Percentiles rank a stretch among this genome's conserved stretches.
Conservation (phyloP, 2,888 invertebrate genomes). For the Parasteatoda lunata region DNA sequence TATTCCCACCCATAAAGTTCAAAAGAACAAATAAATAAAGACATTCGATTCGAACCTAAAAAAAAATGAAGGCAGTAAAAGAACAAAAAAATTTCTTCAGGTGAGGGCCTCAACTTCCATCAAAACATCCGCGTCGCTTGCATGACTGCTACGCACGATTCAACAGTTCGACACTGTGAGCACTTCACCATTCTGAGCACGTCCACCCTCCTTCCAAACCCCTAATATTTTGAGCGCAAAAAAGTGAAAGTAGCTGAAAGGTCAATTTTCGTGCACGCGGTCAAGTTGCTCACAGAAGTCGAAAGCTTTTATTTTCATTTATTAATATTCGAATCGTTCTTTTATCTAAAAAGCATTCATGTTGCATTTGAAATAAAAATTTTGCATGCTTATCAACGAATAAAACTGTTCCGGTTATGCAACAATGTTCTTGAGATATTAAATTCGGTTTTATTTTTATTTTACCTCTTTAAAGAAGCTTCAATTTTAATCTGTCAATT, state of each 20-base stretch:
- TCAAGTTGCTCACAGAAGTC: neutral
- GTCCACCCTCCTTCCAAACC: neutral
- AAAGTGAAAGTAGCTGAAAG: neutral
- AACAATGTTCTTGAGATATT: no score
- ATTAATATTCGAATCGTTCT: no score
- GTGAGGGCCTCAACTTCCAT: neutral
- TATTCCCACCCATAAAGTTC: neutral
- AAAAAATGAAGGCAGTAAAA: neutral
- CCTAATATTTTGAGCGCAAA: neutral
- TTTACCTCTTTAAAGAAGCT: no score
- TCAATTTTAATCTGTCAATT: no score
- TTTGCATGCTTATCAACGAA: no score
- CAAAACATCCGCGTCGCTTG: slow-evolving; percentile 5
- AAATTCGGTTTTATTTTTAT: no score
- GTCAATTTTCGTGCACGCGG: neutral
- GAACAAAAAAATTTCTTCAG: neutral
- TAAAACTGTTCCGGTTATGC: no score
- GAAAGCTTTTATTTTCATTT: no score
- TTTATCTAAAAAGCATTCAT: no score
- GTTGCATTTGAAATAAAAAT: no score
- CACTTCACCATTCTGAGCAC: slow-evolving; percentile 1
- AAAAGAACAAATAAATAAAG: neutral
- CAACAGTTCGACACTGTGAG: neutral
- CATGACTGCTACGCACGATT: neutral
- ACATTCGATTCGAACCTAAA: neutral